Percentiles rank a stretch among this genome's conserved stretches.
These are phyloP conservation scores for Phoebastria nigripes DNA, from an alignment of 2,797 vertebrate species.

Conservation along the genomic window DNA sequence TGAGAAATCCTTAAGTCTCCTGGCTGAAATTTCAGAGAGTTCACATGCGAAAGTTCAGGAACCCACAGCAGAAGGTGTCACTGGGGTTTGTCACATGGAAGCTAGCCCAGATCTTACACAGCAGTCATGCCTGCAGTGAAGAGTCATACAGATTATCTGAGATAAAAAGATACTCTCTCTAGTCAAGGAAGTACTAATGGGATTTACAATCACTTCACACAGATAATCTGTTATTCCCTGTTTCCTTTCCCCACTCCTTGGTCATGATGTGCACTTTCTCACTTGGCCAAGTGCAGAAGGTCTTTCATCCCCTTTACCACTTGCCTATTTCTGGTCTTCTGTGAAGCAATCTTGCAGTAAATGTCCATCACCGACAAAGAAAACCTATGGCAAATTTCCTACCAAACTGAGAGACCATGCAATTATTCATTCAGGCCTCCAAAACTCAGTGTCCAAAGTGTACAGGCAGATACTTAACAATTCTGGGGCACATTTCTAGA, in stretches of 20 bases:
- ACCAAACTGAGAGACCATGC: not conserved
- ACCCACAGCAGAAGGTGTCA: not conserved
- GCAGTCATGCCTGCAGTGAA: not conserved
- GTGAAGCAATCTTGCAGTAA: not conserved
- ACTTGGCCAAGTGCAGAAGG: not conserved
- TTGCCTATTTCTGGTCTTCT: not conserved
- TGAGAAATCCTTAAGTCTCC: not conserved
- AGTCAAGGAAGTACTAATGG: not conserved
- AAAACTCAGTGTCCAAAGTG: not conserved
- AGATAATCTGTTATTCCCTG: not conserved
- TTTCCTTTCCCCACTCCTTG: not conserved
- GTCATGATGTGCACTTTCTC: not conserved
- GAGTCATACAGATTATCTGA: fast-evolving
- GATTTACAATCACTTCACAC: not conserved
- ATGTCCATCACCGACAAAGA: not conserved
- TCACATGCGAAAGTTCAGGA: not conserved
- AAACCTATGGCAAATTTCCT: not conserved
- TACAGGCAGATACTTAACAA: not conserved
- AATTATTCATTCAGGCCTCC: not conserved
- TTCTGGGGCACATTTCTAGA: not conserved
- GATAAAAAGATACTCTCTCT: not conserved
- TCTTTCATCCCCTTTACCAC: not conserved
- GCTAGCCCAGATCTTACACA: not conserved
- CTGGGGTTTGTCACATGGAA: not conserved
- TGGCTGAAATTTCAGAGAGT: not conserved